These are phyloP conservation scores for Hemiscyllium ocellatum DNA, from an alignment of 2,113 vertebrate genomes.

Conservation along the genomic window DNA sequence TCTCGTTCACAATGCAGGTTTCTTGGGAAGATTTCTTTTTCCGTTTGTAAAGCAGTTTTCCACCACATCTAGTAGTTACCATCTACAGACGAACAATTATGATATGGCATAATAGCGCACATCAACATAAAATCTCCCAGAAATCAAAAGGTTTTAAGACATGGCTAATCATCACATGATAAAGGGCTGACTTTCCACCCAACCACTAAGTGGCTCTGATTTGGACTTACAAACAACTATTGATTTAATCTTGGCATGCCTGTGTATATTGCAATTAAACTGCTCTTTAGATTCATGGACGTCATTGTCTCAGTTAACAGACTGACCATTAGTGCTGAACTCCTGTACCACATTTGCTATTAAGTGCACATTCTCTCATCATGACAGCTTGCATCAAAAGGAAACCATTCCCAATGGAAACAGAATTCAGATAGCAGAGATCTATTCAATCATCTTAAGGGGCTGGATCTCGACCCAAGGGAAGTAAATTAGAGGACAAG, in stretches of 20 bases:
- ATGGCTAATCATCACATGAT: not conserved
- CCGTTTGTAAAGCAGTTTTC: not conserved
- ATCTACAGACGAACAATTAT: not conserved
- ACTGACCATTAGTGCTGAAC: not conserved
- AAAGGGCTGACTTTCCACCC: not conserved
- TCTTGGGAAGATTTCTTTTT: not conserved
- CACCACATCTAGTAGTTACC: not conserved
- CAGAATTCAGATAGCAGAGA: not conserved
- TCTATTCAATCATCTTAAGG: not conserved
- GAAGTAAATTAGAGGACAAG: not conserved
- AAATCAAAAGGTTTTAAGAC: not conserved
- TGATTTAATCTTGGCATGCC: not conserved
- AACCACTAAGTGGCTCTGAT: not conserved
- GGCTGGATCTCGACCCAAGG: not conserved
- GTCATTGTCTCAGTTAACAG: not conserved
- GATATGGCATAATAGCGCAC: not conserved
- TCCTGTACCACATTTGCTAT: not conserved
- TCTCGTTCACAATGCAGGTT: not conserved
- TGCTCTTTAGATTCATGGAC: not conserved
- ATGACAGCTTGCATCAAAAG: not conserved
- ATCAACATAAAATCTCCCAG: not conserved
- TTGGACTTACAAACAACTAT: not conserved
- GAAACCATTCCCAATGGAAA: not conserved
- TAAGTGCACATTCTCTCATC: not conserved
- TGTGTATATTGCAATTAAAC: not conserved